Evolutionary conservation across 92 coral and sea anemone genomes (phyloP).

Genomic region (Blastomussa wellsi): DNA sequence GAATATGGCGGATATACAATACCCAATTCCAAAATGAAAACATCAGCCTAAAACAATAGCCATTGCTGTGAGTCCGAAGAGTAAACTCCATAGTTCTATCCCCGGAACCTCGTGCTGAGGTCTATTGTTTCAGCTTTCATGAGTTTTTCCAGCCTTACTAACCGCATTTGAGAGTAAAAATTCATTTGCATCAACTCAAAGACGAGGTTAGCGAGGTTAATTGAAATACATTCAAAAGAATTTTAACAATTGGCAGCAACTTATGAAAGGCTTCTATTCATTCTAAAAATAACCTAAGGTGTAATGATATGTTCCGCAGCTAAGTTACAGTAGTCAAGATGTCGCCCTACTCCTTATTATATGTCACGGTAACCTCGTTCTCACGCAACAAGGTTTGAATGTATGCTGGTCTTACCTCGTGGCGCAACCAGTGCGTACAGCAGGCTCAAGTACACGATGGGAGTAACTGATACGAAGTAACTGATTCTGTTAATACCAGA

Average conservation of each 20-base stretch:
- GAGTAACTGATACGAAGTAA: constrained; percentile 87
- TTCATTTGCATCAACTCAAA: too few relatives aligned
- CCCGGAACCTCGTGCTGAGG: too few relatives aligned
- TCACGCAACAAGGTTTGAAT: constrained; percentile 3
- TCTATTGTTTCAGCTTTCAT: too few relatives aligned
- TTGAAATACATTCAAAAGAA: too few relatives aligned
- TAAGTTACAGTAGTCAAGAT: neutral
- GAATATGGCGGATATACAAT: constrained; percentile 79
- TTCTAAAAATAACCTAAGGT: neutral
- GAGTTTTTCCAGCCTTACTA: too few relatives aligned
- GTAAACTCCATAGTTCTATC: too few relatives aligned
- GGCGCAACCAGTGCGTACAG: constrained; percentile 82
- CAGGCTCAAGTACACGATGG: constrained; percentile 75
- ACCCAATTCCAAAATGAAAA: constrained; percentile 88
- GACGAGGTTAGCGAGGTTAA: too few relatives aligned
- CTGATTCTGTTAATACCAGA: constrained; percentile 83
- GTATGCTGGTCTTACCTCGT: constrained; percentile 54
- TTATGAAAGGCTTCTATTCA: too few relatives aligned
- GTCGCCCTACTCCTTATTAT: neutral
- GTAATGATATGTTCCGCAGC: neutral
- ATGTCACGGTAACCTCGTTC: neutral
- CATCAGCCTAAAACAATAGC: too few relatives aligned
- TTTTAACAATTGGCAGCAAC: too few relatives aligned
- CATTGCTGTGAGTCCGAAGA: too few relatives aligned
- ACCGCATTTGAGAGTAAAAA: too few relatives aligned